Evolutionary conservation across 2,113 vertebrate genomes (phyloP), one percentile per base, ranked within the genome.

Genomic region (Ailurus styani): DNA sequence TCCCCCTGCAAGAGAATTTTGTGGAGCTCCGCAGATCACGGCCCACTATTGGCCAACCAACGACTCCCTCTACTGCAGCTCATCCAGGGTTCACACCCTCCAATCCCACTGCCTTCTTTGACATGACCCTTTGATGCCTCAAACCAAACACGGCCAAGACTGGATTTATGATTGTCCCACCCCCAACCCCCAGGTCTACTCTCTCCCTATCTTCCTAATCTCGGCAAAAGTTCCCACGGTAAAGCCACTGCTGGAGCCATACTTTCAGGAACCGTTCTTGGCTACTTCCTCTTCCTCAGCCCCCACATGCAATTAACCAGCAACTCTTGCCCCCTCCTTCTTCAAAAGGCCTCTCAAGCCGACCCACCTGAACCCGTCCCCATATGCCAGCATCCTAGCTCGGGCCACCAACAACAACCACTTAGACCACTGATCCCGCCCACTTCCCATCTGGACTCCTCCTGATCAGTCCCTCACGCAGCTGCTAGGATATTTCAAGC

Each of bases 1-100:
- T 20, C 29, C 83, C 57, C 57, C 47, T 47, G 15, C 29, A 10
- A 93, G 83, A 64, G 72, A 27, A 60, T 31, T 25, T 21, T 2
- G 1, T 7, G 31, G 37, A 55, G 34, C 7, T 1, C 10, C 6
- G 4, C 15, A 57, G 18, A 21, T 8, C 15, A 2, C 5, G 62
- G 54, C 4, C 31, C 14, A 5, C 40, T 37, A 9, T 42, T 42
- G 73, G 72, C 50, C 2, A 15, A 73, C 27, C 1, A 15, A 79
- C 11, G 60, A 52, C 8, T 6, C 42, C 11, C 31, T 27, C n/a
- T 4, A 12, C 42, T 75, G 45, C 42, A 34, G 66, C 45, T 60
- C 13, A 52, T 25, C 34, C 3, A 6, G 12, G 62, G 15, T 93
- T 57, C 93, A 89, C 37, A 17, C 37, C 68, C n/a, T 47, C n/a